Conservation (phyloP, 2,888 invertebrate genomes). For the Dryocosmus kuriphilus region DNA sequence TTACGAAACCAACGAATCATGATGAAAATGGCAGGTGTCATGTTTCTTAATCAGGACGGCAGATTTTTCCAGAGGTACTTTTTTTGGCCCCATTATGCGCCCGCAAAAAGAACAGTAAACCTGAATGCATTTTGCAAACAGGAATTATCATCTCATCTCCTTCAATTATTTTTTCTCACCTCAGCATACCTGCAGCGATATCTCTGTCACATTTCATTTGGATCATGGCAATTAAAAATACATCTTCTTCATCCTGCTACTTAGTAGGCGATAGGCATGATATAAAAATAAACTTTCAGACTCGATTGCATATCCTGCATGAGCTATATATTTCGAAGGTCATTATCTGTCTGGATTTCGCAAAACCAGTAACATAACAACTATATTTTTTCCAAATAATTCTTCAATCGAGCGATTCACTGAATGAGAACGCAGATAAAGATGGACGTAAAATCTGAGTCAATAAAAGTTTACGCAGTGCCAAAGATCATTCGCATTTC, state of each 20-base stretch:
- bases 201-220: conserved; percentile 1
- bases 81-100: too few relatives aligned
- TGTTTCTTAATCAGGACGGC: too few relatives aligned
- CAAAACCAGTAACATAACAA: not conserved
- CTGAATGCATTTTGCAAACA: not conserved
- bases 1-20: too few relatives aligned
- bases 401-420: not conserved
- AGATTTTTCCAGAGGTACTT: too few relatives aligned
- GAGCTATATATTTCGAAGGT: not conserved
- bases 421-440: conserved; percentile 17
- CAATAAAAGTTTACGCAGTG: conserved; percentile 2
- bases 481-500: conserved; percentile 3
- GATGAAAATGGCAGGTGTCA: too few relatives aligned
- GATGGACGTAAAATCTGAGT: not conserved
- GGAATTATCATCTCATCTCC: not conserved
- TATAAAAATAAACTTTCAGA: not conserved
- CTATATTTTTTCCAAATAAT: not conserved
- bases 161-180: not conserved
- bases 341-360: not conserved
- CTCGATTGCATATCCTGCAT: not conserved
- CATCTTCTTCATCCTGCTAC: not conserved
- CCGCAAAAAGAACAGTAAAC: not conserved
- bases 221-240: not conserved
- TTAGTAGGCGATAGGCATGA: not conserved
- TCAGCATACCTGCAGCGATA: not conserved